Evolutionary conservation across 2,113 vertebrate genomes (phyloP).

Genomic region (Stomatorhinus ivindoensis): DNA sequence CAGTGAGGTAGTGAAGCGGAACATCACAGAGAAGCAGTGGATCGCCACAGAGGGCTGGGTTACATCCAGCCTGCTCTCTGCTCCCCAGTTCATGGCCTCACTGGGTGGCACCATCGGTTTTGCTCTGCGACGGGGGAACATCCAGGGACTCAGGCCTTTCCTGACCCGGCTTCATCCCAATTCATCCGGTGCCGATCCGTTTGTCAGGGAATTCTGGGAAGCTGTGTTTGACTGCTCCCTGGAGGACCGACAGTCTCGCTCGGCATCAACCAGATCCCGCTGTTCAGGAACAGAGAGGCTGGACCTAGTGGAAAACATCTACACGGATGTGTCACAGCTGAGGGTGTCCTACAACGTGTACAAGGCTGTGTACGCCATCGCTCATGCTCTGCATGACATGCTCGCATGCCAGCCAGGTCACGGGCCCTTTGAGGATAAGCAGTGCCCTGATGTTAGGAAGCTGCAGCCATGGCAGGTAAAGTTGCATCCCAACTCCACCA

Average conservation of each 20-base stretch:
- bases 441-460: conserved; percentile 31
- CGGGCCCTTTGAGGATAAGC: conserved; percentile 30
- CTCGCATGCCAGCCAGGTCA: conserved; percentile 32
- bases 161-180: conserved; percentile 34
- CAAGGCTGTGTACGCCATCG: conserved; percentile 49
- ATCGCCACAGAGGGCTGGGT: conserved; percentile 49
- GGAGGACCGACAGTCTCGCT: neutral
- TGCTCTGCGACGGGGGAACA: conserved; percentile 39
- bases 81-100: conserved; percentile 24
- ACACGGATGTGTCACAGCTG: conserved; percentile 42
- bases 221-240: conserved; percentile 47
- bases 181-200: conserved; percentile 30
- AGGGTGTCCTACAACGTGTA: conserved; percentile 48
- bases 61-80: conserved; percentile 32
- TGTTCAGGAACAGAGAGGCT: conserved; percentile 45
- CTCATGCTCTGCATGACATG: conserved; percentile 48
- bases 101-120: conserved; percentile 50
- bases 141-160: conserved; percentile 40
- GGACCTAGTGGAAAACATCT: conserved; percentile 30
- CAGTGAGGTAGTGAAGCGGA: conserved; percentile 40
- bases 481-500: neutral
- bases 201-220: conserved; percentile 48
- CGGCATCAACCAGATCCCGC: neutral
- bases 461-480: conserved; percentile 42
- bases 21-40: conserved; percentile 47